phyloP scores from a whole-genome alignment of 2,797 vertebrate genomes.

The Atherinosoma microstoma region DNA sequence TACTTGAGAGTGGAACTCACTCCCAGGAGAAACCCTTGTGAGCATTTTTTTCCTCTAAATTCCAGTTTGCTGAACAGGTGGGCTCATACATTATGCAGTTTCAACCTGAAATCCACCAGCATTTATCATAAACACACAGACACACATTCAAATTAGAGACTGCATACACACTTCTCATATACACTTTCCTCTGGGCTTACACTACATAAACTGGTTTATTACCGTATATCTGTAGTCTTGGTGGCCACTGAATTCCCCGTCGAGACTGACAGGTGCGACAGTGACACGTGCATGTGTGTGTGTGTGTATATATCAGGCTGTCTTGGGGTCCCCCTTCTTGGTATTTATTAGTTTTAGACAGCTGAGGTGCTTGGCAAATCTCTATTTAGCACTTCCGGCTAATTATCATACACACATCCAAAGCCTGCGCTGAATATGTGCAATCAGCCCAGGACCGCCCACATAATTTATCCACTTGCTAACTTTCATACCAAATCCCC shows the following conservation, averaged over 20 bases:
- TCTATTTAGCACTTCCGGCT: constrained; percentile 81
- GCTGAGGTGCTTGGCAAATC: constrained; percentile 79
- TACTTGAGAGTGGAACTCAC: constrained; percentile 5
- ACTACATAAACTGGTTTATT: constrained; percentile 37
- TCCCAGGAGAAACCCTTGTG: constrained; percentile 37
- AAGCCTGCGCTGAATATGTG: constrained; percentile 54
- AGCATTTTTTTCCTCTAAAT: constrained; percentile 16
- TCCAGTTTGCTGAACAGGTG: constrained; percentile 43
- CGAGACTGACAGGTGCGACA: constrained; percentile 77
- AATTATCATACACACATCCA: constrained; percentile 65
- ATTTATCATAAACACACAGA: constrained; percentile 35
- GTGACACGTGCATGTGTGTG: constrained; percentile 47
- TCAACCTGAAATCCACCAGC: constrained; percentile 22
- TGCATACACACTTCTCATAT: constrained; percentile 48
- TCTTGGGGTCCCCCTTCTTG: constrained; percentile 55
- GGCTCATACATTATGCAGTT: constrained; percentile 61
- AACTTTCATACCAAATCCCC: constrained; percentile 63
- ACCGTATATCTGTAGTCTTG: constrained; percentile 44
- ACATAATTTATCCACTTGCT: constrained; percentile 64
- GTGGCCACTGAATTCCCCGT: constrained; percentile 58
- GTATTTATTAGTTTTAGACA: constrained; percentile 82
- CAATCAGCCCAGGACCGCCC: constrained; percentile 64
- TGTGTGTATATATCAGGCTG: constrained; percentile 43
- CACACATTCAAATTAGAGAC: constrained; percentile 12
- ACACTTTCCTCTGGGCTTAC: constrained; percentile 57